Base-by-base conservation (phyloP, 2,888 invertebrate genomes). In the Agriopis marginaria region DNA sequence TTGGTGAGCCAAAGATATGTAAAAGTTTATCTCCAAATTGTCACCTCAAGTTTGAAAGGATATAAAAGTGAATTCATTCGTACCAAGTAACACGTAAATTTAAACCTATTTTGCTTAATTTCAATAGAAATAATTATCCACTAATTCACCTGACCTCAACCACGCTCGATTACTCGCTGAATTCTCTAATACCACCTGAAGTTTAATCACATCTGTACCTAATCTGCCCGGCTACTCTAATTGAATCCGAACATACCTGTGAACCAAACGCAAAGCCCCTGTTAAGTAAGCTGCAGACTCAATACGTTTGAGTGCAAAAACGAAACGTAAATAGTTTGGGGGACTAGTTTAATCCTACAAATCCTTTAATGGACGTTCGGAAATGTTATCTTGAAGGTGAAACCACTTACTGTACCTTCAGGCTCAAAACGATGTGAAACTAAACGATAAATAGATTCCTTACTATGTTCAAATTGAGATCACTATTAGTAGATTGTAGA, bases 301-400 rank as follows among this genome's bases (percentile, higher is more conserved):
- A 77, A 79, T 81, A 79, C 79, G 68, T 79, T 78, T 77, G 71
- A 81, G 79, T 83, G 83, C 80, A 82, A 86, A 84, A 84, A 82
- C 80, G 75, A 79, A 83, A 83, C 76, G 75, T 72, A 80, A 75
- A 79, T 82, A 76, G 80, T 77, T 83, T 76, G 76, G 76, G 60
- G 80, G 82, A 84, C 83, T 84, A 80, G 80, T 77, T 83, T 86
- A 89, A 90, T 88, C 89, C 85, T 74, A 71, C 79, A 85, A 90
- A 91, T 88, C 91, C 87, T 85, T 88, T 91, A 91, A 91, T 91
- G 91, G 91, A 89, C 86, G 85, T 85, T 82, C 80, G 84, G 77
- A 82, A 86, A 84, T 83, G 85, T 70, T 66, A 70, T 83, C 82
- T 87, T 84, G 89, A 89, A 88, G 87, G 86, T 88, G 83, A 84